Conservation (phyloP, 2,797 vertebrate species). For the Ctenopoma multispine region DNA sequence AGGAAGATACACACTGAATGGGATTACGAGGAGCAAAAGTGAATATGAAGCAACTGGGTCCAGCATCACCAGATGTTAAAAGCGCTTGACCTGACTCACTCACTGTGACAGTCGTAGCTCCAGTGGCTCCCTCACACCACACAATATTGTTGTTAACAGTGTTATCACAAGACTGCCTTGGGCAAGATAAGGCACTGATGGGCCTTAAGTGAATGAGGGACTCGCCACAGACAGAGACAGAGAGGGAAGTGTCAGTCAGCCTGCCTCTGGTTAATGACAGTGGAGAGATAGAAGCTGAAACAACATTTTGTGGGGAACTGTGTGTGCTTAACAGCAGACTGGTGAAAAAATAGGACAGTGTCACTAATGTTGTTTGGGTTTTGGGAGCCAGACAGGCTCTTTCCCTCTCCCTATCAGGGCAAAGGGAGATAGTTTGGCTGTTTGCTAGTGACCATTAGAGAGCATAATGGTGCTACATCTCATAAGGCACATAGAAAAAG, state of each 20-base stretch:
- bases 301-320: conserved; percentile 57
- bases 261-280: conserved; percentile 71
- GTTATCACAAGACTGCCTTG: conserved; percentile 81
- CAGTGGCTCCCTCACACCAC: conserved; percentile 70
- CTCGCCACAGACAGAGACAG: conserved; percentile 71
- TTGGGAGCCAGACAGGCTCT: conserved; percentile 80
- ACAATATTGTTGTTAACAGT: conserved; percentile 82
- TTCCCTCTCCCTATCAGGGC: conserved; percentile 77
- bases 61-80: conserved; percentile 68
- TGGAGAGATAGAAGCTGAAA: conserved; percentile 72
- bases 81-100: conserved; percentile 76
- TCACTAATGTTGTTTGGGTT: conserved; percentile 86
- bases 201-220: conserved; percentile 72
- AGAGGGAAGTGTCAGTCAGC: conserved; percentile 64
- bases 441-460: conserved; percentile 77
- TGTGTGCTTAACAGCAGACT: conserved; percentile 64
- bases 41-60: conserved; percentile 26
- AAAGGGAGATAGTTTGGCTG: conserved; percentile 77
- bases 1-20: background rate
- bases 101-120: conserved; percentile 74
- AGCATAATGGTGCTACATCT: conserved; percentile 66
- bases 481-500: conserved; percentile 29
- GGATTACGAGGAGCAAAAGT: conserved; percentile 8
- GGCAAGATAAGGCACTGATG: conserved; percentile 80
- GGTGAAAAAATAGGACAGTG: conserved; percentile 64